A percentile compares a stretch with the other conserved stretches of the same genome.
phyloP scores from a whole-genome alignment of 2,113 vertebrate species.

The Notarius lentiginosus region DNA sequence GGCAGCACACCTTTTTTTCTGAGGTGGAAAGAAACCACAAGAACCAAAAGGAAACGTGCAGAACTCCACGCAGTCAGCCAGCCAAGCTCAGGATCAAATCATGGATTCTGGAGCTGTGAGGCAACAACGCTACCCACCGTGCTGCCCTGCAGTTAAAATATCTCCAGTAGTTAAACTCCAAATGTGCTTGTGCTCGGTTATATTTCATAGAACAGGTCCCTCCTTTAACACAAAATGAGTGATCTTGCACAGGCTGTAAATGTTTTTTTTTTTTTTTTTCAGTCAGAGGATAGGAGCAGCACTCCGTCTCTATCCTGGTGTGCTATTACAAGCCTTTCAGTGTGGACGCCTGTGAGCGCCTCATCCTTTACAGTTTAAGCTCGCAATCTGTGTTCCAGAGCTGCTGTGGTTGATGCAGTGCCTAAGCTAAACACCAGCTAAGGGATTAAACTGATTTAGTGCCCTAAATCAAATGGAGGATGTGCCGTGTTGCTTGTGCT shows the following conservation, averaged over 20 bases:
- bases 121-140: too few relatives aligned
- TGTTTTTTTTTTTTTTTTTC: neutral
- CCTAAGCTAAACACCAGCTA: neutral
- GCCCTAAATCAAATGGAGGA: neutral
- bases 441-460: slow-evolving; percentile 1
- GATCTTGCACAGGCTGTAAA: neutral
- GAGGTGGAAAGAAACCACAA: neutral
- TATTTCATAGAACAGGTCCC: neutral
- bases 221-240: neutral
- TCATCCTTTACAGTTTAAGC: slow-evolving; percentile 4
- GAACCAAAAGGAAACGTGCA: neutral
- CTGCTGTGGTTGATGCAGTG: neutral
- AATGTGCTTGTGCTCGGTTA: neutral
- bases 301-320: slow-evolving; percentile 56
- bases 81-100: neutral
- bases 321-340: slow-evolving; percentile 27
- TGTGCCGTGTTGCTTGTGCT: neutral
- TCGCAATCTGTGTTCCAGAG: neutral
- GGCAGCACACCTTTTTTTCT: neutral
- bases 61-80: neutral
- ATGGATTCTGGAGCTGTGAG: neutral
- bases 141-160: neutral
- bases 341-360: slow-evolving; percentile 14
- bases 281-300: slow-evolving; percentile 65
- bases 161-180: neutral